These are phyloP conservation scores for Drosophila vallismaia DNA, from an alignment of 2,888 invertebrate genomes.

Conservation along the genomic window DNA sequence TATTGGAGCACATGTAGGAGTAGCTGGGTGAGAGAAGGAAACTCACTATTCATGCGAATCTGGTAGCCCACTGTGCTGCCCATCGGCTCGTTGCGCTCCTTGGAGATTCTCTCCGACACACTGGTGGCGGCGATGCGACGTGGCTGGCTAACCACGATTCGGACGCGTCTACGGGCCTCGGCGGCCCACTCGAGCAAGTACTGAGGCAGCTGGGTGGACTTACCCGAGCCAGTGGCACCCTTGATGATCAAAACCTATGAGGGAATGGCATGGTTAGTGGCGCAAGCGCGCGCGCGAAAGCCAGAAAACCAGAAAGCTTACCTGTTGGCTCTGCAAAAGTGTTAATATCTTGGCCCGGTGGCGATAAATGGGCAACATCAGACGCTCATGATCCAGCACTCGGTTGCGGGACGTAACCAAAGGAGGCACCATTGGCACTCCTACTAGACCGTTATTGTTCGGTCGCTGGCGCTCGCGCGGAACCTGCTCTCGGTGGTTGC, in stretches of 20 bases:
- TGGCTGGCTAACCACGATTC: conserved; percentile 97
- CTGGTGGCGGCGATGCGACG: conserved; percentile 95
- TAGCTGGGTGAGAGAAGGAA: no score
- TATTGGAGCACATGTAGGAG: background rate
- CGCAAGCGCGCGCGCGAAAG: background rate
- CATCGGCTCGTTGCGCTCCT: conserved; percentile 89
- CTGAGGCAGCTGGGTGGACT: conserved; percentile 98
- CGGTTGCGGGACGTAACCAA: conserved; percentile 31
- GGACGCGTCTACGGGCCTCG: conserved; percentile 86
- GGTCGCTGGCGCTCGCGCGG: background rate
- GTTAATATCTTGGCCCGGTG: conserved; percentile 62
- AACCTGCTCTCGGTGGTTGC: background rate
- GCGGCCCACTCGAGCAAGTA: conserved; percentile 91
- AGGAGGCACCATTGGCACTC: conserved; percentile 67
- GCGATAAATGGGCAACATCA: conserved; percentile 69
- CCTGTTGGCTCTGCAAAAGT: conserved; percentile 64
- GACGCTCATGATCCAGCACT: conserved; percentile 56
- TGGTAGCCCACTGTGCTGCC: conserved; percentile 93
- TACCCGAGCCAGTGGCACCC: conserved; percentile 96
- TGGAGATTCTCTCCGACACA: conserved; percentile 92
- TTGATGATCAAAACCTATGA: conserved; percentile 89
- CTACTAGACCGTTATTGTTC: conserved; percentile 18
- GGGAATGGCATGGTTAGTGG: conserved; percentile 1
- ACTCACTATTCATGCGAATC: conserved; percentile 91
- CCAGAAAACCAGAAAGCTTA: conserved; percentile 40